phyloP scores from a whole-genome alignment of 2,888 invertebrate genomes.

The Machimus atricapillus region DNA sequence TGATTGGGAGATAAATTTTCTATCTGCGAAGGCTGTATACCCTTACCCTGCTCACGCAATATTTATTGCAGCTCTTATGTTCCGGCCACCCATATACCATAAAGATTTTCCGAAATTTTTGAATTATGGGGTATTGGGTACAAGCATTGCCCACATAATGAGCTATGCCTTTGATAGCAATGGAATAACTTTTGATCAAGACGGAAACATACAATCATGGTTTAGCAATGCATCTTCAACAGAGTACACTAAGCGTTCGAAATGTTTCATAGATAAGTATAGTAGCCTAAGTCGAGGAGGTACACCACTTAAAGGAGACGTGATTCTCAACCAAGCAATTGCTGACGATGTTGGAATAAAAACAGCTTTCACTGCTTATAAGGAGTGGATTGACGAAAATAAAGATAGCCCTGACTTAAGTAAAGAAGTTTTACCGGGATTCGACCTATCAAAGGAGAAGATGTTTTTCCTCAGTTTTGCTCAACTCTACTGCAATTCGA shows the following conservation, averaged over 20 bases:
- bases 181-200: slow-evolving; percentile 38
- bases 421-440: slow-evolving; percentile 47
- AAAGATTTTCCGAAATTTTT: slow-evolving; percentile 73
- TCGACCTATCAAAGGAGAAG: slow-evolving; percentile 48
- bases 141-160: slow-evolving; percentile 49
- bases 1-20: neutral
- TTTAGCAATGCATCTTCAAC: slow-evolving; percentile 47
- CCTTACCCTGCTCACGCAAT: slow-evolving; percentile 88
- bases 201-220: slow-evolving; percentile 48
- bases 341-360: slow-evolving; percentile 51
- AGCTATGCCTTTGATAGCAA: slow-evolving; percentile 50
- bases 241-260: slow-evolving; percentile 45
- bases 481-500: slow-evolving; percentile 50
- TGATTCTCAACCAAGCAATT: slow-evolving; percentile 48
- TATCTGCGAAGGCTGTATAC: neutral
- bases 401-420: slow-evolving; percentile 27
- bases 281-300: slow-evolving; percentile 47
- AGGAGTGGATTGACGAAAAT: slow-evolving; percentile 47
- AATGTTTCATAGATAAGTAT: slow-evolving; percentile 50
- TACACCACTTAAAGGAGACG: slow-evolving; percentile 44
- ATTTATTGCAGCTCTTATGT: slow-evolving; percentile 91
- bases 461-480: slow-evolving; percentile 50
- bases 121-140: slow-evolving; percentile 50
- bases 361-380: slow-evolving; percentile 49
- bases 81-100: slow-evolving; percentile 90